A percentile compares a stretch with the other conserved stretches of the same genome.
These are phyloP conservation scores for Megalops atlanticus DNA, from an alignment of 2,113 vertebrate genomes.

Conservation along the genomic window DNA sequence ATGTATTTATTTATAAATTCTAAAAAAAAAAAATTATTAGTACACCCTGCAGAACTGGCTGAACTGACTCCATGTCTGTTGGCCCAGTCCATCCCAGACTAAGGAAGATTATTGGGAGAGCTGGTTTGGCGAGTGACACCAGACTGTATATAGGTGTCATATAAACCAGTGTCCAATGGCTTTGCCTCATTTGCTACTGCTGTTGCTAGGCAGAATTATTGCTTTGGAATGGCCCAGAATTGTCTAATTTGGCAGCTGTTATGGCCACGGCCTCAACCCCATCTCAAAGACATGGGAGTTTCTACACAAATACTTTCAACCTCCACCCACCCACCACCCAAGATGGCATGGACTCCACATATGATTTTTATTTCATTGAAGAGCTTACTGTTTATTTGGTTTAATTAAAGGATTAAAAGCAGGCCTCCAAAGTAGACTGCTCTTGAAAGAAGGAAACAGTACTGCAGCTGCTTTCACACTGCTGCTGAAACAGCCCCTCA, in stretches of 20 bases:
- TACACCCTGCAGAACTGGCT: no score
- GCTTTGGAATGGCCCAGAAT: not conserved
- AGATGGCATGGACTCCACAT: constrained; percentile 13
- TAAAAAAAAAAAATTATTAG: no score
- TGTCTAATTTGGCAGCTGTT: constrained; percentile 6
- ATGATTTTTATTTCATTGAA: constrained; percentile 17
- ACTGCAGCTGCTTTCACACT: no score
- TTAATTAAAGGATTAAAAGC: constrained; percentile 24
- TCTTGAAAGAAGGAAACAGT: not conserved
- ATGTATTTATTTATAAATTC: no score
- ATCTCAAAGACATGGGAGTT: not conserved
- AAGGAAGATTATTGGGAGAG: no score
- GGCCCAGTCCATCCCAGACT: no score
- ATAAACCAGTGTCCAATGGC: no score
- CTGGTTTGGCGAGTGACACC: no score
- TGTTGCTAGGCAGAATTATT: constrained; percentile 21
- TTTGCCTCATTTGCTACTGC: not conserved
- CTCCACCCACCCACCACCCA: not conserved
- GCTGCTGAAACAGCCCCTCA: no score
- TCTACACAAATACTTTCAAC: constrained; percentile 20
- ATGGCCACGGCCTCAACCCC: not conserved
- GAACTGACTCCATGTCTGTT: no score
- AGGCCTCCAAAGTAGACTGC: not conserved
- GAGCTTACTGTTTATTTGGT: constrained; percentile 10
- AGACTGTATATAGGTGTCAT: no score